Evolutionary conservation across 2,888 invertebrate species (phyloP).

Genomic region (Cephus rjabovi): DNA sequence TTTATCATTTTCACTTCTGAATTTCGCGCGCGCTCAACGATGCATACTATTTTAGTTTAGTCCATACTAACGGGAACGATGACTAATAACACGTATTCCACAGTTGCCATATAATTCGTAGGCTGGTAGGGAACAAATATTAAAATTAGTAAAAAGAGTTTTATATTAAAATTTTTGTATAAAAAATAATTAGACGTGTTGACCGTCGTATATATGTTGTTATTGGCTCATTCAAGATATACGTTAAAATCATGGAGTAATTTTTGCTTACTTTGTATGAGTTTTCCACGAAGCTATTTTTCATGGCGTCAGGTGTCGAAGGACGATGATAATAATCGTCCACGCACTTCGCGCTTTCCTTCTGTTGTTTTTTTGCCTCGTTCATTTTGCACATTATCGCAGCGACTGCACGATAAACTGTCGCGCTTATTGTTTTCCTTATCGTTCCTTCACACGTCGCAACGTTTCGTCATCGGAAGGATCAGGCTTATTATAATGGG

Average conservation of each 20-base stretch:
- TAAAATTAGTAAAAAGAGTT: neutral
- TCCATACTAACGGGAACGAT: neutral
- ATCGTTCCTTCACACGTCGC: neutral
- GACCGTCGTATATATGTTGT: neutral
- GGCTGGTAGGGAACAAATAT: neutral
- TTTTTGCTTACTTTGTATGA: neutral
- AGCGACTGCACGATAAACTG: slow-evolving; percentile 4
- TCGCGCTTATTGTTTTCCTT: neutral
- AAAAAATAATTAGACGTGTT: no score
- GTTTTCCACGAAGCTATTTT: neutral
- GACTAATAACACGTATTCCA: neutral
- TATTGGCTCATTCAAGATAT: neutral
- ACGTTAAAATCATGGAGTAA: neutral
- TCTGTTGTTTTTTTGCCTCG: slow-evolving; percentile 15
- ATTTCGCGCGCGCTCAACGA: neutral
- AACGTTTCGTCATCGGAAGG: neutral
- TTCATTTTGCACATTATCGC: slow-evolving; percentile 19
- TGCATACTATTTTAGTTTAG: neutral
- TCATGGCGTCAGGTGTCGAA: neutral
- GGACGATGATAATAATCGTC: neutral
- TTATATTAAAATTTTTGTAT: no score
- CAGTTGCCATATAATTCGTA: neutral
- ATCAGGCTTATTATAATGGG: neutral
- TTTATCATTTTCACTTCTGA: neutral
- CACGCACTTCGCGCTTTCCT: neutral